Base-by-base conservation (phyloP, 2,113 vertebrate species). In the Aspidoscelis tigris region DNA sequence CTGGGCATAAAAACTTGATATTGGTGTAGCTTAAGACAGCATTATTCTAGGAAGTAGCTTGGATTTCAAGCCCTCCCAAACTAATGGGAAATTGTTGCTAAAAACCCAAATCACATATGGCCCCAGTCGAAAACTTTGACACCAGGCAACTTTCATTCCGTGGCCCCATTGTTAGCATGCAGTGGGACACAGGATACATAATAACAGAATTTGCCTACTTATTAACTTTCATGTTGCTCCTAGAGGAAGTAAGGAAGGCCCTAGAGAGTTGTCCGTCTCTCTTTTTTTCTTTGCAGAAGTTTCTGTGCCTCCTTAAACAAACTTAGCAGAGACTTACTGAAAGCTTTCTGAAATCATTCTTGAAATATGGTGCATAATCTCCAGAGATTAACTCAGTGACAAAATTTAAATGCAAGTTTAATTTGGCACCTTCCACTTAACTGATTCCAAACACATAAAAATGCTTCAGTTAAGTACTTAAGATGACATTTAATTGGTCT, bases 401-500 rank as follows among this genome's bases (percentile, higher is more conserved):
- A 92, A 91, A 92, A 86, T 88, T 92, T 76, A 87, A 88, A 91
- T 82, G 78, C 86, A 88, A 89, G 43, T 91, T 91, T 92, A 86
- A 93, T 89, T 93, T 91, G 89, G 81, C 86, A 91, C 85, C 86
- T 93, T 95, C 86, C 87, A 90, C 76, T 93, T 92, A 92, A 81
- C 89, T 82, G 88, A 88, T 86, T 90, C 88, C 64, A 88, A 85
- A 66, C 26, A 81, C 78, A 87, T 69, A 85, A 90, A 86, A 86
- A 53, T 26, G 41, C 55, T 88, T 86, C 71, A 41, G 82, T 82
- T 90, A 90, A 90, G 83, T 88, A 93, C 82, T 92, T 92, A 92
- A 85, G 89, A 94, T 92, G 91, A 86, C 86, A 92, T 90, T 91
- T 90, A 94, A 90, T 88, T 89, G 88, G 88, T 91, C 82, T 86